Percentiles rank a stretch among this genome's conserved stretches.
phyloP scores from a whole-genome alignment of 2,888 invertebrate species.

The Cryptus viduatorius region DNA sequence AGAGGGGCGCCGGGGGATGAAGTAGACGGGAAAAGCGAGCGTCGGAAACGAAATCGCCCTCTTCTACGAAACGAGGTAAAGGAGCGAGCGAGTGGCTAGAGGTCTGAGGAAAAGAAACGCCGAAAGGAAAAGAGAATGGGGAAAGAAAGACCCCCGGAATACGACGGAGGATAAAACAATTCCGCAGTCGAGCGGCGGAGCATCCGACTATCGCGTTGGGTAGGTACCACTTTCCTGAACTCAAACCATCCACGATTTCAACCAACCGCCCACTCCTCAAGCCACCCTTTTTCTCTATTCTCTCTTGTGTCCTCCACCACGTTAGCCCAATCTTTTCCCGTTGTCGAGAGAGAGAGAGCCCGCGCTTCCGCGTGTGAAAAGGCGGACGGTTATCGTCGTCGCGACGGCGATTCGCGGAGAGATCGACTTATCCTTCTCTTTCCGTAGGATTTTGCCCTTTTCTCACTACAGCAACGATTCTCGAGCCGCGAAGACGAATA shows the following conservation, averaged over 20 bases:
- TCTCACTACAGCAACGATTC: constrained; percentile 37
- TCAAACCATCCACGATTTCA: constrained; percentile 45
- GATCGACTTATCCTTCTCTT: constrained; percentile 60
- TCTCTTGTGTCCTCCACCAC: background rate
- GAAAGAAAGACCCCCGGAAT: constrained; percentile 61
- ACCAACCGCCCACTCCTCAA: constrained; percentile 34
- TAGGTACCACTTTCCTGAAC: constrained; percentile 67
- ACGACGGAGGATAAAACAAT: constrained; percentile 72
- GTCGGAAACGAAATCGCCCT: constrained; percentile 68
- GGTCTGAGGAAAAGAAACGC: constrained; percentile 1
- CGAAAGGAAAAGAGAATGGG: constrained; percentile 27
- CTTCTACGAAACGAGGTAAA: constrained; percentile 60
- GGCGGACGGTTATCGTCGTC: constrained; percentile 56
- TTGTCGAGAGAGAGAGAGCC: constrained; percentile 16
- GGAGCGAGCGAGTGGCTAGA: constrained; percentile 11
- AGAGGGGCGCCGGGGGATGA: constrained; percentile 7
- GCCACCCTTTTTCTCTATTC: constrained; percentile 16
- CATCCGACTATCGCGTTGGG: constrained; percentile 68
- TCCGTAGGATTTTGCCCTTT: constrained; percentile 45
- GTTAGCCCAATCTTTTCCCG: constrained; percentile 52
- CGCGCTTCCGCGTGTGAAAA: constrained; percentile 55
- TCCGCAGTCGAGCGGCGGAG: constrained; percentile 70
- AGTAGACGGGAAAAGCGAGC: constrained; percentile 65
- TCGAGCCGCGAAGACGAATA: constrained; percentile 23
- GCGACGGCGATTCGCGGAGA: constrained; percentile 56